Evolutionary conservation across 2,888 invertebrate species (phyloP), one percentile per base, ranked within the genome.

Genomic region (Conus canariensis): DNA sequence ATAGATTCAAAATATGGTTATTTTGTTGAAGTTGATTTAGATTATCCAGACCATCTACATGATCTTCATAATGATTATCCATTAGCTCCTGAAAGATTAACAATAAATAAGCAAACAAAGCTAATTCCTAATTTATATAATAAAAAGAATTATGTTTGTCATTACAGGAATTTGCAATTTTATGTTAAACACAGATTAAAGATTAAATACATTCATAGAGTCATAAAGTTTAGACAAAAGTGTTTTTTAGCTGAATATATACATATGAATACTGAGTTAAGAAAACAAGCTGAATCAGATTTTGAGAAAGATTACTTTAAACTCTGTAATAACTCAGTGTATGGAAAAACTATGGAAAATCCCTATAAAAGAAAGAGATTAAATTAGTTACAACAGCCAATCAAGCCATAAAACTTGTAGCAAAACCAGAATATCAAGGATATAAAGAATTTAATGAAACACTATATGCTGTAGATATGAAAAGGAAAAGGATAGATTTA

Each of bases 401-500:
- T 22, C n/a, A 74, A n/a, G 74, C n/a, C 0, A n/a, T n/a, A 6
- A 74, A 74, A 74, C n/a, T 74, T 74, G n/a, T 74, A 74, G 9
- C 22, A 7, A 74, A n/a, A 74, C n/a, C 74, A 1, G n/a, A 74
- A n/a, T 74, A n/a, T 74, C 22, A 74, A 74, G 9, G 74, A n/a
- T 74, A 22, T n/a, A n/a, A n/a, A n/a, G n/a, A n/a, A n/a, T 74
- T 74, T 74, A 19, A n/a, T 74, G 74, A 74, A n/a, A 6, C 6
- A 5, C 9, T 74, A n/a, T 22, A n/a, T 74, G 74, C 74, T 7
- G n/a, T 74, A 6, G 3, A 4, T 6, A 74, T n/a, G 22, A 74
- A 74, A 10, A n/a, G 5, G n/a, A 74, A 22, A 74, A 7, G 3
- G 5, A n/a, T 74, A n/a, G n/a, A 90, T 60, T 91, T 91, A 87